Evolutionary conservation across 1,140 invertebrate genomes (phyloP), one percentile per base, ranked within the genome.

Genomic region (Eueides isabella): DNA sequence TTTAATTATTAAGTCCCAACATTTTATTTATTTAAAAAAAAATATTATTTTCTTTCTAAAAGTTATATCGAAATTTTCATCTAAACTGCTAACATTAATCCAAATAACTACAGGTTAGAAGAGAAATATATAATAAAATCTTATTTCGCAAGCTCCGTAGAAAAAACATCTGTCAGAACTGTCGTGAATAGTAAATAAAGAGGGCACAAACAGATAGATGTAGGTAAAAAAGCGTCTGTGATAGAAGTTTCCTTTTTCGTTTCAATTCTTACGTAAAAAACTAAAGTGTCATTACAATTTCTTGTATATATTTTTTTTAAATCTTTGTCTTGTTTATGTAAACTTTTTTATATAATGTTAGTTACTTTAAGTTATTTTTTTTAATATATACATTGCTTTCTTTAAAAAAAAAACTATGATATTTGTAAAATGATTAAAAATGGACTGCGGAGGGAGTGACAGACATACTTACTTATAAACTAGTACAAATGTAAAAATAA

Each of bases 161-260:
- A 9, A 44, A 48, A 23, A 23, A 1, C 48, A 55, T 55, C 48
- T 55, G 48, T 55, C 48, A 55, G 11, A 55, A 26, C 48, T 55
- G 48, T 55, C 48, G 26, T 23, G 0, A 68, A 31, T 68, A 23
- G 41, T 14, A 26, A 16, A n/a, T 55, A 26, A 55, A 26, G 48
- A 55, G 48, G 48, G 48, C 4, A 55, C 9, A 55, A n/a, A 55
- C 48, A 55, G 48, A 44, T n/a, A n/a, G 3, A 55, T 55, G 16
- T 16, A 55, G 11, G 23, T 26, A 55, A 55, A 55, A 55, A 55
- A 55, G n/a, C 9, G 23, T 55, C 48, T 55, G 48, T 26, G 48
- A 55, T 26, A 26, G 48, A 55, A 55, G 23, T 55, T 55, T 55
- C 23, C 48, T 26, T 26, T 55, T 26, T 55, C 48, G 48, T 55